Evolutionary conservation across 1,140 invertebrate species (phyloP).

Genomic region (Samia ricini): DNA sequence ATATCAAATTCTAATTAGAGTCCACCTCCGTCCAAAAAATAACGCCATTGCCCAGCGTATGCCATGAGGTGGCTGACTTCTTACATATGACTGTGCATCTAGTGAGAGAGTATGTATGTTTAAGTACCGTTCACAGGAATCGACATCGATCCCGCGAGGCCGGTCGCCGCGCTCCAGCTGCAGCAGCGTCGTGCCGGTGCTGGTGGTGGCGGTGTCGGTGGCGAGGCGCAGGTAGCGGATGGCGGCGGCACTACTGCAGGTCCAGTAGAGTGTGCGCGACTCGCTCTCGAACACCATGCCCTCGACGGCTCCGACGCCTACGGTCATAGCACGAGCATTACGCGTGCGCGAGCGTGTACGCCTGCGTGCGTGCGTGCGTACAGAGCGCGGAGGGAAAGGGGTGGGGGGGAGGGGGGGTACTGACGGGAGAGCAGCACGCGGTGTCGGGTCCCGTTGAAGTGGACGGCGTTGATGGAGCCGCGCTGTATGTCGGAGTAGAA

Average conservation of each 20-base stretch:
- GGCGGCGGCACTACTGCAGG: conserved; percentile 88
- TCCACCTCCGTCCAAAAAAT: too few relatives aligned
- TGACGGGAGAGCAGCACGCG: conserved; percentile 83
- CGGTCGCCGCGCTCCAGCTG: conserved; percentile 84
- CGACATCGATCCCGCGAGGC: conserved; percentile 89
- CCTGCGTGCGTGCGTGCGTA: too few relatives aligned
- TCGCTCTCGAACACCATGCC: conserved; percentile 87
- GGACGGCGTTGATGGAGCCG: conserved; percentile 89
- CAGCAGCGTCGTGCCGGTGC: conserved; percentile 82
- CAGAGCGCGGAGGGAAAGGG: neutral
- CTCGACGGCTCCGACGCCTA: conserved; percentile 88
- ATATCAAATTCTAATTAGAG: too few relatives aligned
- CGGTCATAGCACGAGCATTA: conserved; percentile 3
- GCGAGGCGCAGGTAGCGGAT: conserved; percentile 79
- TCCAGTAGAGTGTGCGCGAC: conserved; percentile 88
- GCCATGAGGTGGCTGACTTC: too few relatives aligned
- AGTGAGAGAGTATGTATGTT: too few relatives aligned
- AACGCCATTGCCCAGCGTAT: too few relatives aligned
- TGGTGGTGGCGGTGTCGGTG: conserved; percentile 77
- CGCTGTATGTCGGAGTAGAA: conserved; percentile 94
- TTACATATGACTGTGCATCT: too few relatives aligned
- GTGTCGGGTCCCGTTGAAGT: conserved; percentile 88
- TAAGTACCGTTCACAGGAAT: conserved; percentile 84
- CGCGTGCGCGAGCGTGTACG: neutral
- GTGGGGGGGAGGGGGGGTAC: conserved; percentile 34